Conservation (phyloP, 2,888 invertebrate genomes). For the Apamea monoglypha region DNA sequence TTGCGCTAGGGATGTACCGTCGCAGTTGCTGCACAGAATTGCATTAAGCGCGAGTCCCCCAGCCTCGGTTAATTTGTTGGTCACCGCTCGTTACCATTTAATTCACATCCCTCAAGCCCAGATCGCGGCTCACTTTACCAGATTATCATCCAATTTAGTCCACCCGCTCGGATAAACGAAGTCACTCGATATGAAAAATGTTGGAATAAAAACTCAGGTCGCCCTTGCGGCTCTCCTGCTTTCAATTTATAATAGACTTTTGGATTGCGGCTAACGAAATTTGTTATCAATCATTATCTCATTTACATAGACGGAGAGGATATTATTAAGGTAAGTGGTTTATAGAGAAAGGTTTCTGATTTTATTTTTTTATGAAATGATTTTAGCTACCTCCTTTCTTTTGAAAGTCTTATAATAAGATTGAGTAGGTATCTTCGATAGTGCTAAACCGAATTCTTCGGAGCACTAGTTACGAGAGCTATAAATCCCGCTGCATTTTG, state of each 20-base stretch:
- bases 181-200: constrained; percentile 68
- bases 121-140: constrained; percentile 68
- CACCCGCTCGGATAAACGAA: constrained; percentile 65
- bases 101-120: constrained; percentile 69
- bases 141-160: constrained; percentile 71
- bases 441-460: background rate
- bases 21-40: constrained; percentile 68
- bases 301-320: constrained; percentile 57
- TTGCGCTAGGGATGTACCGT: constrained; percentile 36
- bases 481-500: constrained; percentile 44
- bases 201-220: constrained; percentile 64
- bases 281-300: constrained; percentile 62
- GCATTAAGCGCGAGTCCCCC: constrained; percentile 74
- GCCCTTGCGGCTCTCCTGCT: constrained; percentile 55
- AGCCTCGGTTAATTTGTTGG: constrained; percentile 79
- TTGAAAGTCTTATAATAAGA: constrained; percentile 18
- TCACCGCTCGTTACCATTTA: constrained; percentile 79
- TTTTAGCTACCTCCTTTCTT: background rate
- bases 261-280: constrained; percentile 61
- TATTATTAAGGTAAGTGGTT: constrained; percentile 56
- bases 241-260: constrained; percentile 64
- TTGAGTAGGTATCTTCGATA: background rate
- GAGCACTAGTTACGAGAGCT: background rate
- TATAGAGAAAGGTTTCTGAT: constrained; percentile 44
- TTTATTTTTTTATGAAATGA: constrained; percentile 38